Base-by-base conservation (phyloP, 2,888 invertebrate genomes). In the Limnephilus auricula region DNA sequence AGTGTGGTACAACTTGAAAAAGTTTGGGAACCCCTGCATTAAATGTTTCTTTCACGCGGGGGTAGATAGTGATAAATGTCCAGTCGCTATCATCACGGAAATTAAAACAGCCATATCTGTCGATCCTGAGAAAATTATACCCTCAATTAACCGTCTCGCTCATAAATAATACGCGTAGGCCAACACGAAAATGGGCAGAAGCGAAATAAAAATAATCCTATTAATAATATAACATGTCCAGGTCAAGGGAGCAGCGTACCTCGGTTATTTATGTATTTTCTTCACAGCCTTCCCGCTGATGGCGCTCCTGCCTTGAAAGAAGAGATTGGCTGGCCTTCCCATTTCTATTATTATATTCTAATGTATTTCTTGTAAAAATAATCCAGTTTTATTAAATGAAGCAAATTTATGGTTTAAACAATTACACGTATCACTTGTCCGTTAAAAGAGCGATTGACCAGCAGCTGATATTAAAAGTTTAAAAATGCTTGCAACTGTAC, bases 51-150 rank as follows among this genome's bases (percentile, higher is more conserved):
- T 65, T 9, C 9, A 65, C 4, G 34, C 45, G 37, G 37, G 85
- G 37, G 40, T 34, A 82, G 34, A 40, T 31, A 45, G 65, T 65
- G 86, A 65, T 86, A 86, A 65, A 86, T 86, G 86, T 18, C 6
- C 37, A 65, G 86, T 30, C 86, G 50, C 31, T 86, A 86, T 50
- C 65, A 86, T 86, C 86, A 50, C 86, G 86, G 86, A 86, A 86
- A 86, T 86, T 86, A 86, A 86, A 86, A 65, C 86, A 86, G 86
- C 86, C 65, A 50, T 86, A 86, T 86, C 86, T 86, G 86, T 86
- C 86, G 86, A 86, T 86, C 86, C 86, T 30, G n/a, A 45, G 86
- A 65, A 86, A 86, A 86, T 86, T 86, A 86, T 86, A 45, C 86
- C 65, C 32, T n/a, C 86, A 86, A 86, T 86, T 86, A 86, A 86